These are phyloP conservation scores for Xyrichtys novacula DNA, from an alignment of 2,797 vertebrate genomes.

Conservation along the genomic window DNA sequence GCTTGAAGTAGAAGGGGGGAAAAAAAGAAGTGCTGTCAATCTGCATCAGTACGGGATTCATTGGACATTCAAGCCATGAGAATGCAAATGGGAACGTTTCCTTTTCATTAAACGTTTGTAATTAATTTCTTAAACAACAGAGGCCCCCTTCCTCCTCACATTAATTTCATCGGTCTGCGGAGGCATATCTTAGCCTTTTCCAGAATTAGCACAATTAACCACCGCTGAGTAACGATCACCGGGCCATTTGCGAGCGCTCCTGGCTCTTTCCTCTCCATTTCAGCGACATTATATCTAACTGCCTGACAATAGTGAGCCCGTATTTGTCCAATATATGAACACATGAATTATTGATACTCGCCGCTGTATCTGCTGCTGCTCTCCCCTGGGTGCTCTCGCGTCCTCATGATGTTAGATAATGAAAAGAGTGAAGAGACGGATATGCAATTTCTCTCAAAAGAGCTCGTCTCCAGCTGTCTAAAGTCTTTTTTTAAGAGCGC, in stretches of 20 bases:
- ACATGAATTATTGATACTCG: conserved; percentile 73
- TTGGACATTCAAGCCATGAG: conserved; percentile 60
- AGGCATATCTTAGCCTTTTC: conserved; percentile 49
- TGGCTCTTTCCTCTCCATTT: conserved; percentile 64
- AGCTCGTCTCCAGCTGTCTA: conserved; percentile 45
- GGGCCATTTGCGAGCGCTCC: conserved; percentile 53
- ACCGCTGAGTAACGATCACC: conserved; percentile 62
- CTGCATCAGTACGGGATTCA: conserved; percentile 39
- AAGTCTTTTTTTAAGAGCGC: conserved; percentile 29
- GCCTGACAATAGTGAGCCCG: conserved; percentile 49
- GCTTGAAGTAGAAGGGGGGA: conserved; percentile 2
- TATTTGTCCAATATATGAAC: conserved; percentile 73
- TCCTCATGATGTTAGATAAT: conserved; percentile 64
- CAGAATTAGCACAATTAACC: conserved; percentile 74
- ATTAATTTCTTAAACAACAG: conserved; percentile 77
- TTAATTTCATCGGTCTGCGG: conserved; percentile 64
- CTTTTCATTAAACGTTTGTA: conserved; percentile 72
- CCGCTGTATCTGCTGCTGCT: conserved; percentile 50
- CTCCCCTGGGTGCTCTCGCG: conserved; percentile 65
- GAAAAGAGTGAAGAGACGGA: conserved; percentile 58
- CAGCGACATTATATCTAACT: conserved; percentile 55
- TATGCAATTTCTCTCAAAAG: conserved; percentile 49
- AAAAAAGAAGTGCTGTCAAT: conserved; percentile 43
- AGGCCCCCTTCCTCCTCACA: conserved; percentile 47
- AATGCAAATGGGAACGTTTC: conserved; percentile 67